These are phyloP conservation scores for Poeciliopsis infans DNA, from an alignment of 2,797 vertebrate genomes.

Conservation along the genomic window DNA sequence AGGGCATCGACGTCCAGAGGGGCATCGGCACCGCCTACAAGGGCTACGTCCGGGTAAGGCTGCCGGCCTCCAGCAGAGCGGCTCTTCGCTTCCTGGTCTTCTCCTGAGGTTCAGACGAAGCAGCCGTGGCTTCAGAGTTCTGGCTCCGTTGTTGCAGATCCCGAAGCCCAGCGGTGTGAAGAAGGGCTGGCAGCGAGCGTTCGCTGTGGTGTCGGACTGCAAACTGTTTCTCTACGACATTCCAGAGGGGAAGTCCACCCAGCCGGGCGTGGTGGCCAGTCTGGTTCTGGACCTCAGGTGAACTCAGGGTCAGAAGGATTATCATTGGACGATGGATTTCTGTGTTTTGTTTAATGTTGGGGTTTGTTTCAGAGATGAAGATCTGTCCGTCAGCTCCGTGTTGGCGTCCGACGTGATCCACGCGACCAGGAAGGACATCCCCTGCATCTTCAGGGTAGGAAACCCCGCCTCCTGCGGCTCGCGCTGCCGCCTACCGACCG, in stretches of 20 bases:
- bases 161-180: conserved; percentile 97
- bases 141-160: conserved; percentile 77
- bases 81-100: background rate
- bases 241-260: conserved; percentile 93
- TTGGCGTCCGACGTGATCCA: conserved; percentile 96
- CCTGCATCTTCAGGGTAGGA: conserved; percentile 92
- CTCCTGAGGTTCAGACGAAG: background rate
- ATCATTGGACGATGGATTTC: background rate
- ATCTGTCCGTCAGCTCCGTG: conserved; percentile 94
- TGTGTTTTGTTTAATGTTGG: background rate
- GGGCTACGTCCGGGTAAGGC: conserved; percentile 93
- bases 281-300: conserved; percentile 97
- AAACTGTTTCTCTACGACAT: conserved; percentile 96
- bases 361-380: conserved; percentile 86
- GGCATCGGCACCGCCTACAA: conserved; percentile 98
- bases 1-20: conserved; percentile 94
- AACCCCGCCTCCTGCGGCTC: background rate
- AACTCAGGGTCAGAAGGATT: background rate
- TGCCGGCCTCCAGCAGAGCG: background rate
- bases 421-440: conserved; percentile 92
- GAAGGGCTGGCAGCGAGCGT: conserved; percentile 96
- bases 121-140: background rate
- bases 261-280: conserved; percentile 89
- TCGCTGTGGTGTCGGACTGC: conserved; percentile 94
- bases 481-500: background rate